Evolutionary conservation across 2,797 vertebrate species (phyloP), one percentile per base, ranked within the genome.

Genomic region (Columba guinea): DNA sequence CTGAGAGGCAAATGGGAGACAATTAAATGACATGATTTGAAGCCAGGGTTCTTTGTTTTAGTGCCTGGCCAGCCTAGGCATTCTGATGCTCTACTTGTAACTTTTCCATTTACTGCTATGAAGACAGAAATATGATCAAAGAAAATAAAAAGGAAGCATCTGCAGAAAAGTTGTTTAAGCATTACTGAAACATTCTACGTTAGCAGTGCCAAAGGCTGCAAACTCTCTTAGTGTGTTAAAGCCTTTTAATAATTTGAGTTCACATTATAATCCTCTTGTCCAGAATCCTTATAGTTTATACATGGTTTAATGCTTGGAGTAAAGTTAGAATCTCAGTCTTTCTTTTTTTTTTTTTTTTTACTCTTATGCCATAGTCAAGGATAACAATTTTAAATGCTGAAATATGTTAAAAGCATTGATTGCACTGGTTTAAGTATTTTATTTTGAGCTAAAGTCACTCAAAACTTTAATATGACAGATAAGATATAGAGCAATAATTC

Each of bases 91-190:
- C 75, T 83, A 74, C 59, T 88, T 89, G 34, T 96, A 94, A 79
- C 67, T 90, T 93, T 91, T 80, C 46, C 70, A 46, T 92, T 96
- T 90, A 89, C 63, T 79, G 55, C 77, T 74, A 73, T 62, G 85
- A 94, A 90, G 77, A 90, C 74, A 92, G 88, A 94, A 96, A 87
- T 71, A 87, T 82, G 94, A 97, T 96, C 95, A 94, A 96, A 96
- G 94, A 82, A 95, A 94, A 86, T 62, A 84, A 91, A 96, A 88
- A 73, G 86, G 39, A 28, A 90, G 52, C 24, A 92, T 95, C 90
- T 96, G 91, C 93, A 95, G 81, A 96, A 94, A 96, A 96, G 73
- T 94, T 96, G 55, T 92, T 91, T 88, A 86, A 92, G 77, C 44
- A 74, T 90, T 85, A 86, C 79, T 79, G 87, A 90, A 96, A 78